phyloP scores from a whole-genome alignment of 2,888 invertebrate genomes.

The Horisme vitalbata region DNA sequence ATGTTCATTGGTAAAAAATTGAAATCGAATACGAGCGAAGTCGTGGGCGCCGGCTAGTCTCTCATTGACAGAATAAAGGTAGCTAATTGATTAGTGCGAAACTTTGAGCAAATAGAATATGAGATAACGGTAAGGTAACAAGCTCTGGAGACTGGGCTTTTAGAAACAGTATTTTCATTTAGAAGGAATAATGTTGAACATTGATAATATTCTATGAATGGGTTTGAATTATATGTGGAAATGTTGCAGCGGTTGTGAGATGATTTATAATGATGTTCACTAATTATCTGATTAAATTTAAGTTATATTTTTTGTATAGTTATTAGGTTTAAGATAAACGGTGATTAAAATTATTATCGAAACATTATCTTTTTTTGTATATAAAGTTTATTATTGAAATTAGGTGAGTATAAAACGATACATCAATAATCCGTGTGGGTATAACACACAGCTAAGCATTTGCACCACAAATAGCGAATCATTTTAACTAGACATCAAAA shows the following conservation, averaged over 20 bases:
- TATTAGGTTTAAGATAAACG: slow-evolving; percentile 71
- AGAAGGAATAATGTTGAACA: slow-evolving; percentile 56
- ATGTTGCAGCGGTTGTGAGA: slow-evolving; percentile 82
- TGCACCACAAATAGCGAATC: slow-evolving; percentile 8
- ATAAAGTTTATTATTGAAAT: neutral
- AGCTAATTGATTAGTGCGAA: too few relatives aligned
- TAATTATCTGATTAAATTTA: slow-evolving; percentile 79
- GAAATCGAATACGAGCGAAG: too few relatives aligned
- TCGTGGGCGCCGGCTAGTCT: too few relatives aligned
- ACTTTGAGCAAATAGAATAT: neutral
- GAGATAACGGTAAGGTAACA: too few relatives aligned
- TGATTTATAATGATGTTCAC: slow-evolving; percentile 80
- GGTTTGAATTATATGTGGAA: slow-evolving; percentile 67
- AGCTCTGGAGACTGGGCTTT: neutral
- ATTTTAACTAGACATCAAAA: neutral
- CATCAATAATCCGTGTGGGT: slow-evolving; percentile 25
- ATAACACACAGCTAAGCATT: slow-evolving; percentile 57
- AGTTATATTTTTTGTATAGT: slow-evolving; percentile 83
- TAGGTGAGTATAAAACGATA: neutral
- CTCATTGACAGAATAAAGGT: too few relatives aligned
- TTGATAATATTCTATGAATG: slow-evolving; percentile 66
- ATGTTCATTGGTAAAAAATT: too few relatives aligned
- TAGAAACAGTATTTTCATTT: slow-evolving; percentile 52
- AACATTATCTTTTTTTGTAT: slow-evolving; percentile 21
- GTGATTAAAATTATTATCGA: slow-evolving; percentile 78